phyloP scores from a whole-genome alignment of 2,113 vertebrate species.

The Dolichotis patagonum region DNA sequence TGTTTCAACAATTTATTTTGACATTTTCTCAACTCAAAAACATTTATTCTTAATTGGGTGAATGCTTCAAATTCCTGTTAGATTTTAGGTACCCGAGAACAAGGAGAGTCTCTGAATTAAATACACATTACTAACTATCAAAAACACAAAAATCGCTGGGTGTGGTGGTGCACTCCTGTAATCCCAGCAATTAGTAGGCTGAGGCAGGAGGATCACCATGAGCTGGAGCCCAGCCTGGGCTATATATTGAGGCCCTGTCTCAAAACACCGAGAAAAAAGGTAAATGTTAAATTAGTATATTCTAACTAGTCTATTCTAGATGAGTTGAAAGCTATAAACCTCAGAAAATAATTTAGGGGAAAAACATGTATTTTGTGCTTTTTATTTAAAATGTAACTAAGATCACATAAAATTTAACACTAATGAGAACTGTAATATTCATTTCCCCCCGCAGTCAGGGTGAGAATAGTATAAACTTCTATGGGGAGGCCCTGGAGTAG shows the following conservation, averaged over 20 bases:
- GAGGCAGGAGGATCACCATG: not conserved
- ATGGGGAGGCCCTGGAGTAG: not conserved
- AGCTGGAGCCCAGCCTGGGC: not conserved
- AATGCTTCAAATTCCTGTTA: not conserved
- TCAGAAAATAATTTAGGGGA: slow-evolving; percentile 13
- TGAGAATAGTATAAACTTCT: not conserved
- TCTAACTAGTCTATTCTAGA: not conserved
- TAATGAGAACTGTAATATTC: not conserved
- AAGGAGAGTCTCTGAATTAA: not conserved
- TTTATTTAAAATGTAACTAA: slow-evolving; percentile 37
- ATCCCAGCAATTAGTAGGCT: not conserved
- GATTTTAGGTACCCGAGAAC: slow-evolving; percentile 1
- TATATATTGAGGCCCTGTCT: not conserved
- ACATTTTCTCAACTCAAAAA: slow-evolving; percentile 29
- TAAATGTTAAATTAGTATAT: not conserved
- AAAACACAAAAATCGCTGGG: not conserved
- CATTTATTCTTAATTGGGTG: slow-evolving; percentile 17
- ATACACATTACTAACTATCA: not conserved
- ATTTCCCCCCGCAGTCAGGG: not conserved
- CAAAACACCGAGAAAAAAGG: not conserved
- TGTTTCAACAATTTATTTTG: slow-evolving; percentile 12
- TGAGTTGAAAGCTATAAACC: slow-evolving; percentile 19
- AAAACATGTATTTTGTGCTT: not conserved
- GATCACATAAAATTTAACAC: slow-evolving; percentile 15
- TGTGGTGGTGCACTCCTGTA: not conserved